Conservation (phyloP, 2,797 vertebrate species). For the Acanthopagrus latus region DNA sequence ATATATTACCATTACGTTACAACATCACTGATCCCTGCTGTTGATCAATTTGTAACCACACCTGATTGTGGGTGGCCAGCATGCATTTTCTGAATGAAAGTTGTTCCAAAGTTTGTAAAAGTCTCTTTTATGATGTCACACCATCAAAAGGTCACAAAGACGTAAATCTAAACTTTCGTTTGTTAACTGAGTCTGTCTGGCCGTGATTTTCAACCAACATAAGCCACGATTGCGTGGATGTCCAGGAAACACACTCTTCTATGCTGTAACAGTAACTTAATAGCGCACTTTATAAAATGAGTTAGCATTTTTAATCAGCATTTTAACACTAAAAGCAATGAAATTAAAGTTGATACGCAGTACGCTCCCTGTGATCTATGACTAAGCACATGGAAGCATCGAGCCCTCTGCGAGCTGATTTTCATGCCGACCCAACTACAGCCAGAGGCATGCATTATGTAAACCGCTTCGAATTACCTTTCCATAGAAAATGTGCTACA, state of each 20-base stretch:
- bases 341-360: background rate
- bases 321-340: background rate
- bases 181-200: too few relatives aligned
- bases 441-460: slow-evolving; percentile 7
- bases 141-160: background rate
- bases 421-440: background rate
- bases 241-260: background rate
- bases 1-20: background rate
- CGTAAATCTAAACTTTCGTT: too few relatives aligned
- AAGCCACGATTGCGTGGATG: background rate
- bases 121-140: too few relatives aligned
- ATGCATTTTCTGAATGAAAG: background rate
- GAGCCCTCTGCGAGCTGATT: background rate
- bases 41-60: slow-evolving; percentile 7
- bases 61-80: background rate
- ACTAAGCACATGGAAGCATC: background rate
- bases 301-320: background rate
- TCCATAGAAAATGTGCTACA: background rate
- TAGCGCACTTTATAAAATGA: background rate
- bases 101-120: background rate
- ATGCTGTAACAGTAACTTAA: background rate
- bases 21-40: background rate
- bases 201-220: background rate
- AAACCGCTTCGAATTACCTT: slow-evolving; percentile 6
- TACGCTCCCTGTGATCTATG: background rate